phyloP scores from a whole-genome alignment of 1,140 invertebrate species.

The Lordiphosa collinella region DNA sequence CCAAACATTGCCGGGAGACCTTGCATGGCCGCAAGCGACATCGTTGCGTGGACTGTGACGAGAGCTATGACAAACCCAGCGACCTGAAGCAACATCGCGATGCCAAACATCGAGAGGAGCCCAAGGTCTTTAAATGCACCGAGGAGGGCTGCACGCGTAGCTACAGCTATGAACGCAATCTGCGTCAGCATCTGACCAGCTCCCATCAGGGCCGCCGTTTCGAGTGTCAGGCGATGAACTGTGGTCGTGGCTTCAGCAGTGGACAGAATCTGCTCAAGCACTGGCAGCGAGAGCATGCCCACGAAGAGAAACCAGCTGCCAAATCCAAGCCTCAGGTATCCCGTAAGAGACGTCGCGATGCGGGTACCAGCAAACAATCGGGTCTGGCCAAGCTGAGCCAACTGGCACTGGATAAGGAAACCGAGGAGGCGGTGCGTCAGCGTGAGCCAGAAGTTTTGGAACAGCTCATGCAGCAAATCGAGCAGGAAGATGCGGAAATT shows the following conservation, averaged over 20 bases:
- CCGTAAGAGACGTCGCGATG: constrained; percentile 61
- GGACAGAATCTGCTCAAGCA: constrained; percentile 66
- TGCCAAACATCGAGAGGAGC: constrained; percentile 33
- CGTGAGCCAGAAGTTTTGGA: constrained; percentile 33
- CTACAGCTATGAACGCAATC: constrained; percentile 65
- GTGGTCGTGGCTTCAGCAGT: constrained; percentile 63
- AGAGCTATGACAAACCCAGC: constrained; percentile 26
- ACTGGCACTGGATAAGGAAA: constrained; percentile 37
- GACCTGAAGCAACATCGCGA: constrained; percentile 25
- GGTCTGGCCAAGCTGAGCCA: constrained; percentile 43
- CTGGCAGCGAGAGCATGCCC: constrained; percentile 32
- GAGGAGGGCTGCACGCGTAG: constrained; percentile 46
- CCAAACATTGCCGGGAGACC: constrained; percentile 61
- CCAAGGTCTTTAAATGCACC: constrained; percentile 36
- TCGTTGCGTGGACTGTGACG: constrained; percentile 55
- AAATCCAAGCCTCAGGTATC: neutral
- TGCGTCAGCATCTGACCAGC: constrained; percentile 53
- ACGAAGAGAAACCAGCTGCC: neutral
- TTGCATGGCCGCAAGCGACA: constrained; percentile 47
- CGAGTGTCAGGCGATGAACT: constrained; percentile 48
- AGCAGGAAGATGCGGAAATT: constrained; percentile 2
- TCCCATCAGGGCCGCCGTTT: constrained; percentile 62
- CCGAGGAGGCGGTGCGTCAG: constrained; percentile 51
- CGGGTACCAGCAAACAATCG: constrained; percentile 50
- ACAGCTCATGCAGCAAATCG: constrained; percentile 27